Evolutionary conservation across 2,888 invertebrate genomes (phyloP), one percentile per base, ranked within the genome.

Genomic region (Crioceris asparagi): DNA sequence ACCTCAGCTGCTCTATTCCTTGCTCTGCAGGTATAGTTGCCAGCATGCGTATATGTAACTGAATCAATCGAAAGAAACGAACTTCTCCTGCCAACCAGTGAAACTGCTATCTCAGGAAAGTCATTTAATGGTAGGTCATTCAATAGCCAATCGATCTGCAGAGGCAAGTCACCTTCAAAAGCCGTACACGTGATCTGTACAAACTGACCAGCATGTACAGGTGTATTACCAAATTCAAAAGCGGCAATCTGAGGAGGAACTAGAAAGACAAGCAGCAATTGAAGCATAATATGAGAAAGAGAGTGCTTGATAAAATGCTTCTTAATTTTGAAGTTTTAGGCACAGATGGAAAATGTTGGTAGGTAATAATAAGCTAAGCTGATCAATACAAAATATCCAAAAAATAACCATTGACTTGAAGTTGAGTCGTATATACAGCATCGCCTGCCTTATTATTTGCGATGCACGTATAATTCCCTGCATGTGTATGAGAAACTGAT

Each of bases 151-250:
- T 69, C 67, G 43, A 82, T 75, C 37, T 70, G 70, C 39, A 83
- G 66, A 21, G 82, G 82, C 38, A 74, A 61, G 59, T 82, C 82
- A 34, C 81, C 82, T 61, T 82, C 80, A 34, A 71, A 69, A 39
- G 77, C 74, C 40, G 77, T 72, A 57, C 82, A 83, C 72, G 32
- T 74, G 66, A 54, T 75, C 69, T 45, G 77, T 72, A 61, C 77
- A 68, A 63, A 75, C 53, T 83, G 82, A 51, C 78, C 77, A 45
- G 77, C 75, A 60, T 79, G 79, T 29, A 72, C 68, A 46, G 70
- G 67, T 53, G 70, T 70, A 54, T 71, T 69, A 43, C 75, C 77
- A 54, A 79, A 75, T 49, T 73, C 70, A 37, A 57, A 55, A 3
- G 56, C 54, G 19, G 47, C 41, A 17, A 56, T 54, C 43, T 52